phyloP scores from a whole-genome alignment of 2,113 vertebrate species.

The Dinomys branickii region DNA sequence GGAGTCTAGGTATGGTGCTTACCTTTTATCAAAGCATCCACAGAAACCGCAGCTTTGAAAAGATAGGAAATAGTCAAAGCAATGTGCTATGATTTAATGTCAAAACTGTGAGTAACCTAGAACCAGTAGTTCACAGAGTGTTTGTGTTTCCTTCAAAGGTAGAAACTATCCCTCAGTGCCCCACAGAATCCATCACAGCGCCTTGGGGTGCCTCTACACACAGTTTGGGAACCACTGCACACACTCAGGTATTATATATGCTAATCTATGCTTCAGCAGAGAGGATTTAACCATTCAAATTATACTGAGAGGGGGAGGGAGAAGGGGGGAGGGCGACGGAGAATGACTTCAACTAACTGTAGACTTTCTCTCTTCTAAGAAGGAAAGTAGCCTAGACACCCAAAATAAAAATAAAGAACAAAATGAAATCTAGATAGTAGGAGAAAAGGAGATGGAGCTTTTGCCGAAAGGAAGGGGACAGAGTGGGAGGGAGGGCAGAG shows the following conservation, averaged over 20 bases:
- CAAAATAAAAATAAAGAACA: neutral
- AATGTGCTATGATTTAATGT: neutral
- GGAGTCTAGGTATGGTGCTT: neutral
- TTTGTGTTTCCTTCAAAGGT: neutral
- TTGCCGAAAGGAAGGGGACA: neutral
- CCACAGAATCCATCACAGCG: neutral
- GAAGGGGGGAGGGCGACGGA: neutral
- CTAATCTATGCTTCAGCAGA: neutral
- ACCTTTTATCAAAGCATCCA: neutral
- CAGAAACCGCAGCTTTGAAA: neutral
- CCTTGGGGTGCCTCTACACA: neutral
- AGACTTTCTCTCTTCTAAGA: conserved; percentile 22
- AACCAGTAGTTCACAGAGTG: neutral
- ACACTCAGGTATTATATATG: neutral
- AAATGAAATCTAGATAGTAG: neutral
- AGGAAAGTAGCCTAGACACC: neutral
- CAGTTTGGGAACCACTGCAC: neutral
- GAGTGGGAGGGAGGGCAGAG: neutral
- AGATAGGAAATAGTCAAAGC: neutral
- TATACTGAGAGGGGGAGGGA: neutral
- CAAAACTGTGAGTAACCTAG: neutral
- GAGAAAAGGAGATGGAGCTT: neutral
- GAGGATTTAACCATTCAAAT: neutral
- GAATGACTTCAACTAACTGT: neutral
- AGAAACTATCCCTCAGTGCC: neutral